A percentile compares a stretch with the other conserved stretches of the same genome.
phyloP scores from a whole-genome alignment of 2,797 vertebrate species.

The Pantherophis vulpinus region DNA sequence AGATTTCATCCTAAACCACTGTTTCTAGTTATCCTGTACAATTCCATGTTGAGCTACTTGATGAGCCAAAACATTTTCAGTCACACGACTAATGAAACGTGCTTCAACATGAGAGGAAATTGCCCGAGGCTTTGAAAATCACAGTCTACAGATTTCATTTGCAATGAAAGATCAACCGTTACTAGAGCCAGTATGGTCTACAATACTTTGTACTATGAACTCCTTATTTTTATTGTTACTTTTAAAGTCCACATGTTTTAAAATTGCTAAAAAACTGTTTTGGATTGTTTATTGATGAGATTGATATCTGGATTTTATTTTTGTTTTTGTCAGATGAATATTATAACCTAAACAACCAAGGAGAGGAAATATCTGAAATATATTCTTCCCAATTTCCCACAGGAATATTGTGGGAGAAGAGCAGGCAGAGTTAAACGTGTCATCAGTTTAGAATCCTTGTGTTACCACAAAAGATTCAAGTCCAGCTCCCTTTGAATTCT shows the following conservation, averaged over 20 bases:
- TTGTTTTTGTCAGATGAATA: conserved; percentile 29
- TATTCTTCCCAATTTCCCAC: neutral
- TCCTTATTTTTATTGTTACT: neutral
- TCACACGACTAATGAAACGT: conserved; percentile 53
- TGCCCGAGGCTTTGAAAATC: conserved; percentile 51
- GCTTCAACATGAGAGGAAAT: conserved; percentile 52
- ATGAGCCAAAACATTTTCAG: conserved; percentile 49
- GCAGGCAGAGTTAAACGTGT: neutral
- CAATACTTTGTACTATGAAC: neutral
- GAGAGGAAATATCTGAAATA: neutral
- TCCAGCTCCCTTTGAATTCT: neutral
- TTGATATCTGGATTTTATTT: neutral
- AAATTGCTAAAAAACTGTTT: neutral
- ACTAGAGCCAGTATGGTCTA: neutral
- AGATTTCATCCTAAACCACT: conserved; percentile 36
- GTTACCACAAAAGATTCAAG: neutral
- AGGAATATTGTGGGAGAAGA: neutral
- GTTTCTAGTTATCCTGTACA: neutral
- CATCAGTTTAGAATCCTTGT: neutral
- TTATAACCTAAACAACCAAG: conserved; percentile 23
- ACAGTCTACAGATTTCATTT: conserved; percentile 52
- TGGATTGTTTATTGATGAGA: neutral
- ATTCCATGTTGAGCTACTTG: conserved; percentile 22
- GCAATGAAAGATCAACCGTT: conserved; percentile 44
- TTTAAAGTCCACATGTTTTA: neutral